Conservation (phyloP, 1,140 invertebrate species). For the Matsumurasca onukii region DNA sequence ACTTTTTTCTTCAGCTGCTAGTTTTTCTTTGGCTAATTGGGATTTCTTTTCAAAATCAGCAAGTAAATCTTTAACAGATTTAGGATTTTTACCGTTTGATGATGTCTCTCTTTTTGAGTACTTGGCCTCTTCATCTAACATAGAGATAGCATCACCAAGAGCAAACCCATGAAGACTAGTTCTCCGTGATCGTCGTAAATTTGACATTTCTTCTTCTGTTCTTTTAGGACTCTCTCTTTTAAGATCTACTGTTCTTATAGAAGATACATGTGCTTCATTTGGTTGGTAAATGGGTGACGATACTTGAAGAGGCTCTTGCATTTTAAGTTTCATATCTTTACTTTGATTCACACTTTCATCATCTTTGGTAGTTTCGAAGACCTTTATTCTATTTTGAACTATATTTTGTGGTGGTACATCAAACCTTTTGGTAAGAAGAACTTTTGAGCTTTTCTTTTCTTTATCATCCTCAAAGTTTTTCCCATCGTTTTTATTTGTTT, state of each 20-base stretch:
- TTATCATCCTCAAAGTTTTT: slow-evolving; percentile 16
- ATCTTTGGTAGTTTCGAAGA: slow-evolving; percentile 37
- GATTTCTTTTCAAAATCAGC: slow-evolving; percentile 57
- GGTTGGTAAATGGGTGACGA: slow-evolving; percentile 47
- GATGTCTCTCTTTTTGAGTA: slow-evolving; percentile 27
- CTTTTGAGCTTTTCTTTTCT: slow-evolving; percentile 12
- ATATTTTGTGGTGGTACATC: slow-evolving; percentile 50
- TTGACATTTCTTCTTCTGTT: slow-evolving; percentile 30
- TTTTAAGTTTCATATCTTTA: slow-evolving; percentile 43
- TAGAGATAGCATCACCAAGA: slow-evolving; percentile 29
- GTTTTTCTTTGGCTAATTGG: slow-evolving; percentile 44
- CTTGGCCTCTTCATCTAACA: slow-evolving; percentile 31
- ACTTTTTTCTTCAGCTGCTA: slow-evolving; percentile 43
- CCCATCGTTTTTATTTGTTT: slow-evolving; percentile 43
- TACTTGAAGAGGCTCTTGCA: slow-evolving; percentile 52
- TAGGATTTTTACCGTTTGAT: slow-evolving; percentile 43
- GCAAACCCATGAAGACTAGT: slow-evolving; percentile 31
- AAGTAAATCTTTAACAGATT: slow-evolving; percentile 55
- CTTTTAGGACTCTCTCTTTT: slow-evolving; percentile 20
- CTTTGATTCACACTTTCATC: slow-evolving; percentile 36
- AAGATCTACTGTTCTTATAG: slow-evolving; percentile 32
- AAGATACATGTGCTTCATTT: slow-evolving; percentile 52
- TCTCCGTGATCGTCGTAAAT: slow-evolving; percentile 25
- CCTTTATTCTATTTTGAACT: slow-evolving; percentile 54
- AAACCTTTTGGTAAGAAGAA: slow-evolving; percentile 25